A percentile compares a stretch with the other conserved stretches of the same genome.
Conservation (phyloP, 2,113 vertebrate species). For the Phoenicopterus ruber region DNA sequence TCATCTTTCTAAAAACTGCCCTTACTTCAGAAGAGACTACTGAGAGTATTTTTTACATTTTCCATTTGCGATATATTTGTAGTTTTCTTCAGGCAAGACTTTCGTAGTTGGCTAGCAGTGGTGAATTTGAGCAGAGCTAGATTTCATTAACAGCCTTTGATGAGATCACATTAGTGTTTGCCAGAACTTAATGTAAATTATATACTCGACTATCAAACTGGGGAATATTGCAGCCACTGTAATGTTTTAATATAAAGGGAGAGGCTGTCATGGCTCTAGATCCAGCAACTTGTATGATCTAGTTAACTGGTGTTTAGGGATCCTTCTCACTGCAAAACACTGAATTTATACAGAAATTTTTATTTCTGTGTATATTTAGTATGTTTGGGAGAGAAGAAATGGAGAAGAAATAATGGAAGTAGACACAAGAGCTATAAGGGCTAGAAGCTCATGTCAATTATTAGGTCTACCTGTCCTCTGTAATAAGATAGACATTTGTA, state of each 20-base stretch:
- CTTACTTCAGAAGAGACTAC: background rate
- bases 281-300: background rate
- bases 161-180: background rate
- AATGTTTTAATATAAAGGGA: background rate
- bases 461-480: background rate
- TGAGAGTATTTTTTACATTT: background rate
- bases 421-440: background rate
- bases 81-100: background rate
- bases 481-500: background rate
- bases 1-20: background rate
- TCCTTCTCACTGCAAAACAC: background rate
- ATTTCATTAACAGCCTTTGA: background rate
- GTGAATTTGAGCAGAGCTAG: background rate
- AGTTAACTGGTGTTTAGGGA: background rate
- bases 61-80: background rate
- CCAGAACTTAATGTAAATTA: background rate
- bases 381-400: background rate
- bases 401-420: slow-evolving; percentile 8
- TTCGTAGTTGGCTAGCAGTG: background rate
- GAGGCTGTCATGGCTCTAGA: background rate
- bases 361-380: background rate
- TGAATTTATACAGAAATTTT: background rate
- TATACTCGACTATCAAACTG: background rate
- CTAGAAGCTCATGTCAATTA: slow-evolving; percentile 6
- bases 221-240: background rate